Evolutionary conservation across 2,113 vertebrate species (phyloP).

Genomic region (Chloebia gouldiae): DNA sequence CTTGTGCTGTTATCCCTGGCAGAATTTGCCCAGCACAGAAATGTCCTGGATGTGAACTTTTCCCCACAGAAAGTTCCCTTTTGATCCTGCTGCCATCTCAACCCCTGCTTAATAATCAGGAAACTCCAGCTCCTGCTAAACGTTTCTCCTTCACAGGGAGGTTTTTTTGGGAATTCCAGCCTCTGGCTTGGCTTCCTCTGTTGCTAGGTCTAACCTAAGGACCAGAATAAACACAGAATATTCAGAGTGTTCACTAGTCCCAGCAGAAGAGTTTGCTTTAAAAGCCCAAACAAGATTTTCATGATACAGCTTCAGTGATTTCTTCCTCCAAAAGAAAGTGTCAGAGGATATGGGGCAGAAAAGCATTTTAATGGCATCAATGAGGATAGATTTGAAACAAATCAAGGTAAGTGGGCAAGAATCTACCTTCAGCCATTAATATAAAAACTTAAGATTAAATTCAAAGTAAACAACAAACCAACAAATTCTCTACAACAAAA

Average conservation of each 20-base stretch:
- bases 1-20: neutral
- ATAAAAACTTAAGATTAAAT: neutral
- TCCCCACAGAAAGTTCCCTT: neutral
- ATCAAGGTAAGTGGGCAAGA: neutral
- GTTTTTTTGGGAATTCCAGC: neutral
- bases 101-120: neutral
- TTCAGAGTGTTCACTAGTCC: neutral
- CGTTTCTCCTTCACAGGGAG: neutral
- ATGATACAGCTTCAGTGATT: neutral
- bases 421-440: neutral
- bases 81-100: neutral
- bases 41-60: neutral
- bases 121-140: neutral
- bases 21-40: neutral
- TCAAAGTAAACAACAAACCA: neutral
- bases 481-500: neutral
- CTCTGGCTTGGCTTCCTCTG: neutral
- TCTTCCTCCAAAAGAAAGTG: neutral
- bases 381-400: neutral
- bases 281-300: neutral
- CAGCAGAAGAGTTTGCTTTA: neutral
- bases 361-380: neutral
- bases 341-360: neutral
- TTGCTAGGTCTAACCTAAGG: neutral
- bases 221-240: neutral